Evolutionary conservation across 2,888 invertebrate genomes (phyloP), one percentile per base, ranked within the genome.

Genomic region (Zaprionus bogoriensis): DNA sequence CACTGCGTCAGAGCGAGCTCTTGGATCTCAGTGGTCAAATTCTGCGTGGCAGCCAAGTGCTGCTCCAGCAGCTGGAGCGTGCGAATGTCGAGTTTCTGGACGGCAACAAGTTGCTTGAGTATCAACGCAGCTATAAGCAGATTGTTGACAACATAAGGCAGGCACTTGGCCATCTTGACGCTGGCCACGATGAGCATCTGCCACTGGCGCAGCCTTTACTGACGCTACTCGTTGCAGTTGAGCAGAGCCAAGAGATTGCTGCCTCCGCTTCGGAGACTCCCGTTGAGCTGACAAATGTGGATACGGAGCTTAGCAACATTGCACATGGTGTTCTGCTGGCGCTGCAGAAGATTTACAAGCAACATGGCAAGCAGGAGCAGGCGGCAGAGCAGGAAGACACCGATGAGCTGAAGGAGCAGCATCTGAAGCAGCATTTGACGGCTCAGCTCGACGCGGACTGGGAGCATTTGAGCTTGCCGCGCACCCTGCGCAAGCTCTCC

Each of bases 381-480:
- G 68, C 76, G 2, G 19, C 19, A 9, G 46, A 62, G 0, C 19
- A 61, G 4, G 46, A 66, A 10, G 60, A 65, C 0, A 48, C 23
- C 4, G 50, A 47, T 23, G 48, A 85, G 57, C 46, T 89, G 57
- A 90, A 92, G 1, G 92, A 92, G 36, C 92, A 93, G 45, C 94
- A 95, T 90, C 92, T 97, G 44, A 95, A 94, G 77, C 92, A 92
- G 55, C 92, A 93, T 75, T 90, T 97, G 39, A 91, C 94, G 25
- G 93, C 93, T 2, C 93, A 93, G 75, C 87, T 97, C 6, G 90
- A 92, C 0, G 89, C 88, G 14, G 95, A 96, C 89, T 90, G 95
- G 20, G 91, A 92, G 42, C 87, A 92, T 53, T 89, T 97, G 17
- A 93, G 94, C 71, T 82, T 95, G 67, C 88, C 91, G n/a, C 77